phyloP scores from a whole-genome alignment of 2,113 vertebrate genomes.

The Hydrochoerus hydrochaeris region DNA sequence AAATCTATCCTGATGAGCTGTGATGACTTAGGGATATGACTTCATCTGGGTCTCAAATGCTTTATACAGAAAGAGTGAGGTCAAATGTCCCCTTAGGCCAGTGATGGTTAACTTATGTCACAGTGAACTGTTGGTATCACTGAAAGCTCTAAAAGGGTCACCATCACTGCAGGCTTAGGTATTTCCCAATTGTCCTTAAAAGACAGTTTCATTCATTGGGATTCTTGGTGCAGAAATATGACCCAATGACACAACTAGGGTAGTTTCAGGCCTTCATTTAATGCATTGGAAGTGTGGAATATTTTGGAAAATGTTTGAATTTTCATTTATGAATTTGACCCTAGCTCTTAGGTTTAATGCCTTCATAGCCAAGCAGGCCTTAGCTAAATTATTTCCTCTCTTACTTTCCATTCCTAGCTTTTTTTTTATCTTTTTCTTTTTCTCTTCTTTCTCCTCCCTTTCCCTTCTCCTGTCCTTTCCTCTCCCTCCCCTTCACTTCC shows the following conservation, averaged over 20 bases:
- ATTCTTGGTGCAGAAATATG: not conserved
- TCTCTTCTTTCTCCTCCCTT: not conserved
- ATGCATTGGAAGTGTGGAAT: not conserved
- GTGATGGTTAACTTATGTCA: not conserved
- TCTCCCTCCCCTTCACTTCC: fast-evolving
- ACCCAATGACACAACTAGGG: not conserved
- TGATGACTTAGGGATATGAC: not conserved
- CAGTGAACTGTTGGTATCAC: not conserved
- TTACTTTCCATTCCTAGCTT: not conserved
- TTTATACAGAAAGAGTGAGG: not conserved
- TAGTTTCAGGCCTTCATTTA: not conserved
- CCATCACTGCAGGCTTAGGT: not conserved
- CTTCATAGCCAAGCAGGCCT: not conserved
- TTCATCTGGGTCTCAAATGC: not conserved
- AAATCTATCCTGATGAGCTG: not conserved
- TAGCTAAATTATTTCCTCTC: not conserved
- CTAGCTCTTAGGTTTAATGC: not conserved
- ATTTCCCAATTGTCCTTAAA: not conserved
- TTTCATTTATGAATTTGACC: not conserved
- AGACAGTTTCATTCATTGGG: not conserved
- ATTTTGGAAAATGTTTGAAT: not conserved
- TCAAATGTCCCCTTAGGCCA: not conserved
- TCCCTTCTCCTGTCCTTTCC: no score
- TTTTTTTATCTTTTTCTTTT: no score
- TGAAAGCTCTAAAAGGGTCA: not conserved